Base-by-base conservation (phyloP, 2,888 invertebrate species). In the Melieria crassipennis region DNA sequence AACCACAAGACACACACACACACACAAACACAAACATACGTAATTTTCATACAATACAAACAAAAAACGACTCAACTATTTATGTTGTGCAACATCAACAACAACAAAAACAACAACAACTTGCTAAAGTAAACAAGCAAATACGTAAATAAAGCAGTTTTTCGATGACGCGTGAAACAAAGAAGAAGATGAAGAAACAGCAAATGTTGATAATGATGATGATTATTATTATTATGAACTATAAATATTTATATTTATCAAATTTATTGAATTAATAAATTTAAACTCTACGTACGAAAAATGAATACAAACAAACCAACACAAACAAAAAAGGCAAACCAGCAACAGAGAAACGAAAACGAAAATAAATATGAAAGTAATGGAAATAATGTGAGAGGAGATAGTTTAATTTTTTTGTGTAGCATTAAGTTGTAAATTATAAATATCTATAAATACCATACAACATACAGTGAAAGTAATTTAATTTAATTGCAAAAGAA, bases 351-450 rank as follows among this genome's bases (percentile, higher is more conserved):
- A 65, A 62, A 64, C 60, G 48, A 45, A 63, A 64, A 71, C 43
- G 50, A 72, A 75, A 70, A 16, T 70, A 71, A 71, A 72, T 56
- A 13, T 68, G 71, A 75, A 57, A 75, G 55, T 73, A 76, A 75
- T 58, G 50, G 50, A 64, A 57, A 43, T 60, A 30, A 30, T 30
- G 30, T 30, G 30, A 52, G 60, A 61, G 50, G 50, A 63, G 47
- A 69, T 77, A 78, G 78, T 77, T 76, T 79, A 78, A 78, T 78
- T 79, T 78, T 30, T 30, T 76, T 72, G 66, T 74, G 69, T 78
- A 79, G 78, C 70, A 70, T 77, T 85, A 85, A 85, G 86, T 83
- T 85, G 86, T 85, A 85, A 84, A 85, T 84, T 84, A 85, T 85
- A 84, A 79, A 78, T 80, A 83, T 75, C 30, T 80, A 80, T 77